Conservation (phyloP, 2,888 invertebrate genomes). For the Ennomos fuscantarius region DNA sequence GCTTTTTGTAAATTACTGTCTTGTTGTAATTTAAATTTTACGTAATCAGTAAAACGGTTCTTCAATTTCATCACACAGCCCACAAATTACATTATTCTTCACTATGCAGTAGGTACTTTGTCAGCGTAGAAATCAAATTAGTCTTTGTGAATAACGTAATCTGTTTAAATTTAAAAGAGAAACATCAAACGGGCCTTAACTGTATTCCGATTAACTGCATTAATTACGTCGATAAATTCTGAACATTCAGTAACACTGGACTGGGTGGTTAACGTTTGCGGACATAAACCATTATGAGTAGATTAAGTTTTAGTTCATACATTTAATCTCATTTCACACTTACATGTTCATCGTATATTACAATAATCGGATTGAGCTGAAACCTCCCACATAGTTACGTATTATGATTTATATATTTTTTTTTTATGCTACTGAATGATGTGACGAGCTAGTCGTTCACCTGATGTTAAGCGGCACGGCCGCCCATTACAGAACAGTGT, state of each 20-base stretch:
- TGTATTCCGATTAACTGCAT: conserved; percentile 42
- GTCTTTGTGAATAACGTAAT: conserved; percentile 34
- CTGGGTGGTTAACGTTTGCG: conserved; percentile 25
- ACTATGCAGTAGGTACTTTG: background rate
- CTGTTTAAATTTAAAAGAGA: conserved; percentile 40
- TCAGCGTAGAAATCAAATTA: conserved; percentile 30
- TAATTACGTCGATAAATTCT: conserved; percentile 45
- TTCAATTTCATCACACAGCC: no score
- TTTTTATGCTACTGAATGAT: no score
- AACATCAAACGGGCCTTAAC: conserved; percentile 43
- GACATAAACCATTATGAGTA: conserved; percentile 1
- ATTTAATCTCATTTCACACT: background rate
- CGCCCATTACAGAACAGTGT: no score
- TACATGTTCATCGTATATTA: background rate
- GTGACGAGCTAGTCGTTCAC: no score
- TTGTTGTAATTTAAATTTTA: no score
- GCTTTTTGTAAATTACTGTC: no score
- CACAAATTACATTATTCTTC: background rate
- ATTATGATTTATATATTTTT: no score
- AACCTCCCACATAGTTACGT: no score
- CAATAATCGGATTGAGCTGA: no score
- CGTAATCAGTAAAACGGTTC: no score
- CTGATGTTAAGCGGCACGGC: no score
- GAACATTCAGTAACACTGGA: conserved; percentile 26
- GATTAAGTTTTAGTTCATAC: conserved; percentile 3